Conservation (phyloP, 1,140 invertebrate species). For the Hyles euphorbiae region DNA sequence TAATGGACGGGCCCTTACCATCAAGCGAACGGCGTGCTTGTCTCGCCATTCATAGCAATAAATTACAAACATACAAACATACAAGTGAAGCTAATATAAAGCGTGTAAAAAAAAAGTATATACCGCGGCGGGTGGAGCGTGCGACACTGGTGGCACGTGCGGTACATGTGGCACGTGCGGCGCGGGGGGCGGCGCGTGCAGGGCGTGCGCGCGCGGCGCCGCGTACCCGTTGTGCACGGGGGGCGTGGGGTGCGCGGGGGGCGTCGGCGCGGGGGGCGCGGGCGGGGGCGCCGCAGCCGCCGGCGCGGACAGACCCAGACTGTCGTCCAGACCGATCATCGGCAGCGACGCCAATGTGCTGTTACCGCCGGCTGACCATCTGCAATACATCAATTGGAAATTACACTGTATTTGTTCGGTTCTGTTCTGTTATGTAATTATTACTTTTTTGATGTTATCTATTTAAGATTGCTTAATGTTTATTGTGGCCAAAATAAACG, state of each 20-base stretch:
- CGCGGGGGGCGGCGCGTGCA: neutral
- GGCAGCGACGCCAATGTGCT: conserved; percentile 84
- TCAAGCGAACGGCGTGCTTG: too few relatives aligned
- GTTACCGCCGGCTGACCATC: conserved; percentile 77
- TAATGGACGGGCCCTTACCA: too few relatives aligned
- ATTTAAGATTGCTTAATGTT: too few relatives aligned
- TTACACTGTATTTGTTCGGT: too few relatives aligned
- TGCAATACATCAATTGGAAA: conserved; percentile 32
- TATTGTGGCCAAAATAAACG: too few relatives aligned
- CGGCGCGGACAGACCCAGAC: conserved; percentile 18
- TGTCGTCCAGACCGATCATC: conserved; percentile 84
- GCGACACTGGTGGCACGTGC: neutral
- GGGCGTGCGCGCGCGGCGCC: neutral
- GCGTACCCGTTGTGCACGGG: neutral
- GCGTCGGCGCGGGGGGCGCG: conserved; percentile 6
- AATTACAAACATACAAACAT: too few relatives aligned
- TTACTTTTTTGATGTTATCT: too few relatives aligned
- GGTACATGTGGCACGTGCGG: neutral
- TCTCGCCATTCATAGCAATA: too few relatives aligned
- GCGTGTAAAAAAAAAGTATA: too few relatives aligned
- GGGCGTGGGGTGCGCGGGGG: conserved; percentile 2
- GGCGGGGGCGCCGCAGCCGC: conserved; percentile 8
- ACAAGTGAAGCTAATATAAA: too few relatives aligned
- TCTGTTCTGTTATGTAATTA: too few relatives aligned
- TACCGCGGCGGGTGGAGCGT: neutral